Evolutionary conservation across 2,113 vertebrate genomes (phyloP).

Genomic region (Pterocles burchelli): DNA sequence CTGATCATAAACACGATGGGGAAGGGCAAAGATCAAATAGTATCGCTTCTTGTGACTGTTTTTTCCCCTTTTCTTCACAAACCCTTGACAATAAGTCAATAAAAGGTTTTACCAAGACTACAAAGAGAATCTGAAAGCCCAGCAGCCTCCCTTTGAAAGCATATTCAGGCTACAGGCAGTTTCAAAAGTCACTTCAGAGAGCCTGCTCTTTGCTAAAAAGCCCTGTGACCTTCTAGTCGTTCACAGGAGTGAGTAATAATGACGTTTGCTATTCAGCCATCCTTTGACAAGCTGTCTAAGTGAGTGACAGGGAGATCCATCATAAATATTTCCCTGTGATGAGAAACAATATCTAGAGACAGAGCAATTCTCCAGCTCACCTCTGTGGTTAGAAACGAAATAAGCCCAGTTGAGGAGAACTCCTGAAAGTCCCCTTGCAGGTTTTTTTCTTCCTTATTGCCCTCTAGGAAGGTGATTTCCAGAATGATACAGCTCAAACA

Average conservation of each 20-base stretch:
- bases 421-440: neutral
- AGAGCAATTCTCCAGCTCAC: neutral
- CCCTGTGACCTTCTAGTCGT: neutral
- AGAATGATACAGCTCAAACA: neutral
- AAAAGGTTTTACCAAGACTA: conserved; percentile 1
- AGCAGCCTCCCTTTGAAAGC: neutral
- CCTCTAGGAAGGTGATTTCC: neutral
- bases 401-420: neutral
- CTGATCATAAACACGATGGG: neutral
- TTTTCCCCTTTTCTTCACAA: neutral
- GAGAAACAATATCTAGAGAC: neutral
- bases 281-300: neutral
- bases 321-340: neutral
- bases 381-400: neutral
- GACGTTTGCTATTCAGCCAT: neutral
- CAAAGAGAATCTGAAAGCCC: neutral
- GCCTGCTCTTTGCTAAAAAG: neutral
- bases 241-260: conserved; percentile 8
- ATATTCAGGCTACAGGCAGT: neutral
- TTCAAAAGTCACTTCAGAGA: conserved; percentile 22
- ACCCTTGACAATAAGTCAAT: neutral
- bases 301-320: neutral
- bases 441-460: neutral
- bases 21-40: conserved; percentile 10
- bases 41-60: neutral